Evolutionary conservation across 2,113 vertebrate genomes (phyloP).

Genomic region (Bolborhynchus lineola): DNA sequence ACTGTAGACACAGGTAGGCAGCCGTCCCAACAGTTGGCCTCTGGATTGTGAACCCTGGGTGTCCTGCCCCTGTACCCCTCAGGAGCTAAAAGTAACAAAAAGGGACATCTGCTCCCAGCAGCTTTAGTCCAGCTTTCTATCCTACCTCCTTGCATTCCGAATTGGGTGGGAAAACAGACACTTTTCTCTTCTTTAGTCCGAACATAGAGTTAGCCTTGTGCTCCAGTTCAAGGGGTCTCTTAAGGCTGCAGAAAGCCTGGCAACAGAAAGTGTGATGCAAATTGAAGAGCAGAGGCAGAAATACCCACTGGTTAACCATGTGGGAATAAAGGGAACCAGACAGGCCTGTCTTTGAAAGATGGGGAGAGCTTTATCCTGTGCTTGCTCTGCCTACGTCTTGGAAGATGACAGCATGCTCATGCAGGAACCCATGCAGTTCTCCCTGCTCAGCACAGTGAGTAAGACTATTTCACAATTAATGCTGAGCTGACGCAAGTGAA

Average conservation of each 20-base stretch:
- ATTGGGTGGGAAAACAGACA: neutral
- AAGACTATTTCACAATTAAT: slow-evolving; percentile 24
- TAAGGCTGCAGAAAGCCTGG: neutral
- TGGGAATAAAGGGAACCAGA: neutral
- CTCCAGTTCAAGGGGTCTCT: neutral
- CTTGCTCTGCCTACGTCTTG: neutral
- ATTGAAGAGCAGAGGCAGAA: neutral
- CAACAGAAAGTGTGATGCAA: neutral
- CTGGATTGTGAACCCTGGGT: neutral
- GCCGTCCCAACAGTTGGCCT: neutral
- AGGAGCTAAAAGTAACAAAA: neutral
- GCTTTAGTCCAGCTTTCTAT: neutral
- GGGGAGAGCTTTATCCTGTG: neutral
- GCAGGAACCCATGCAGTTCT: slow-evolving; percentile 8
- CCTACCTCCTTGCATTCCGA: neutral
- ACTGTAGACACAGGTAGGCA: neutral
- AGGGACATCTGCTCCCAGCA: neutral
- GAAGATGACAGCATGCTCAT: neutral
- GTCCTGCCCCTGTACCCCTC: neutral
- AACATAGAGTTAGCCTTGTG: neutral
- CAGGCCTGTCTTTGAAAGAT: neutral
- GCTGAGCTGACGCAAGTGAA: neutral
- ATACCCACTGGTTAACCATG: neutral
- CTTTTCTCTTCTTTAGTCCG: neutral
- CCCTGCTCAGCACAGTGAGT: neutral